These are phyloP conservation scores for Listronotus oregonensis DNA, from an alignment of 1,140 invertebrate genomes.

Conservation along the genomic window DNA sequence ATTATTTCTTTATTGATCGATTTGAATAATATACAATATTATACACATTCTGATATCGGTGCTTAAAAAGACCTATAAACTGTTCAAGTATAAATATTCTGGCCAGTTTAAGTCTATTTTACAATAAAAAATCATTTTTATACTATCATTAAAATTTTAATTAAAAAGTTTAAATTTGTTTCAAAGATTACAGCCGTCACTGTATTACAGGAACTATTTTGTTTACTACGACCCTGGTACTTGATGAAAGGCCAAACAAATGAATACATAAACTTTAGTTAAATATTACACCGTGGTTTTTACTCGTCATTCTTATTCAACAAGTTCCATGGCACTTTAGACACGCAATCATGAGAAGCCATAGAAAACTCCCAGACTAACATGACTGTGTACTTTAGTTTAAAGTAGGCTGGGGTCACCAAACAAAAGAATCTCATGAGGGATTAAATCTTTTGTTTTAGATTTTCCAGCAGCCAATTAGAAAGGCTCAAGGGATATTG, in stretches of 20 bases:
- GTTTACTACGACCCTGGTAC: no score
- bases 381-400: slow-evolving; percentile 29
- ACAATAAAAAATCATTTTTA: no score
- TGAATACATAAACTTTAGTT: slow-evolving; percentile 23
- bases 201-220: no score
- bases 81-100: no score
- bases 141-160: no score
- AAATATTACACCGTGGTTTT: slow-evolving; percentile 21
- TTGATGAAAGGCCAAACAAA: not conserved
- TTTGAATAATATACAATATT: no score
- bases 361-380: slow-evolving; percentile 31
- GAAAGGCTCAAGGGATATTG: not conserved
- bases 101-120: no score
- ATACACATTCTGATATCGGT: no score
- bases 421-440: slow-evolving; percentile 26
- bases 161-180: no score
- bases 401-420: slow-evolving; percentile 23
- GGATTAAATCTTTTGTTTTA: slow-evolving; percentile 25
- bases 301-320: slow-evolving; percentile 30
- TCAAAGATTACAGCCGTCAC: no score
- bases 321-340: slow-evolving; percentile 21
- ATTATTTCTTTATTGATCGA: no score
- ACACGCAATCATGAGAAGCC: slow-evolving; percentile 32
- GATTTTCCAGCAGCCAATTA: slow-evolving; percentile 21
- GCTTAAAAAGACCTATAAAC: no score